Evolutionary conservation across 2,888 invertebrate species (phyloP), one percentile per base, ranked within the genome.

Genomic region (Alcis repandata): DNA sequence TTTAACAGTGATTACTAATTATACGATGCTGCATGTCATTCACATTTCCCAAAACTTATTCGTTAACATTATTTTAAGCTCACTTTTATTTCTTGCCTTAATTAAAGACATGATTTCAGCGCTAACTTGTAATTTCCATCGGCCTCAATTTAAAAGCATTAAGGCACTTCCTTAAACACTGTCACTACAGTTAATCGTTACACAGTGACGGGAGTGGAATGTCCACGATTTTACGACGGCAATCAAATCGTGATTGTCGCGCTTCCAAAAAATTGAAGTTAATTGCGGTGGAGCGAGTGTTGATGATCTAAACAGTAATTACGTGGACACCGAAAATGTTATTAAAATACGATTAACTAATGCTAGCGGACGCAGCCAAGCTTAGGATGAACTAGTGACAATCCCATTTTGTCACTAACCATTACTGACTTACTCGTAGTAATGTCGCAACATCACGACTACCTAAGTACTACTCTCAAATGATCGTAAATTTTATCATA

Each of bases 201-300:
- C 82, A 82, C 77, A 82, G 83, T 82, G 80, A 82, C 81, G 79
- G 79, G 75, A 77, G 72, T 72, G 83, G 75, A 81, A 81, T 82
- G 81, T 86, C 87, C 87, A 87, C 76, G 80, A 87, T 87, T 85
- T 88, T 86, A 86, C 79, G 78, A 83, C 85, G 69, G 80, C 86
- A 90, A 91, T 92, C 90, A 91, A 92, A 91, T 84, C 86, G 86
- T 90, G 90, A 92, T 90, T 90, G 92, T 92, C 89, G 88, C 87
- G 81, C 85, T 85, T 82, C 85, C 83, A 87, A 90, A 92, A 90
- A 88, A 85, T 80, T 76, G 79, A 87, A 69, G 84, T 91, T 92
- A 91, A 92, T 92, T 91, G 88, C 90, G 88, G 80, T 80, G 79
- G 78, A 84, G 78, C 80, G 86, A 88, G 92, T 90, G 92, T 90